Conservation (phyloP, 1,140 invertebrate species). For the Atta cephalotes region DNA sequence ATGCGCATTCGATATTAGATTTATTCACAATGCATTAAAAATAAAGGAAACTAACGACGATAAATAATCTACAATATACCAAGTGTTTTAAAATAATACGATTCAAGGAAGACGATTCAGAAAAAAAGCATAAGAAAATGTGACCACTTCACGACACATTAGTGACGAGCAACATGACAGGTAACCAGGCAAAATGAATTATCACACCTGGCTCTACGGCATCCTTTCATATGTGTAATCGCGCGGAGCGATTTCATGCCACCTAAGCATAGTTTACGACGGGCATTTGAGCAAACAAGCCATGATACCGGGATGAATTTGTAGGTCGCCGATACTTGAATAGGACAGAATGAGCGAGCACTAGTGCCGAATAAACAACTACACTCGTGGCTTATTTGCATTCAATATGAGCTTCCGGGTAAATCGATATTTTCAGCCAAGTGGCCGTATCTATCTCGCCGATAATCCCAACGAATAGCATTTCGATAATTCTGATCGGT, state of each 20-base stretch:
- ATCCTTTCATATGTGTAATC: slow-evolving; percentile 42
- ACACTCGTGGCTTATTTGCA: slow-evolving; percentile 70
- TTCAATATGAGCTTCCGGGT: slow-evolving; percentile 70
- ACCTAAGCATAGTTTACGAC: slow-evolving; percentile 45
- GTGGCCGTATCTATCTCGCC: slow-evolving; percentile 34
- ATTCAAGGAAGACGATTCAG: too few species aligned
- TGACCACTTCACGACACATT: neutral
- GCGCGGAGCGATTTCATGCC: slow-evolving; percentile 39
- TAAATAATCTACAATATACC: neutral
- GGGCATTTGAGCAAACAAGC: slow-evolving; percentile 54
- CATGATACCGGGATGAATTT: slow-evolving; percentile 63
- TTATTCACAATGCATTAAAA: slow-evolving; percentile 1
- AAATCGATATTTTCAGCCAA: slow-evolving; percentile 72
- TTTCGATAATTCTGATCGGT: slow-evolving; percentile 62
- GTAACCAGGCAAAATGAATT: slow-evolving; percentile 4
- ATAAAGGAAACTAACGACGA: too few species aligned
- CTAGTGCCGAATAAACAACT: slow-evolving; percentile 75
- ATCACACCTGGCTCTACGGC: slow-evolving; percentile 3
- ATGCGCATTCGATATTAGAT: slow-evolving; percentile 31
- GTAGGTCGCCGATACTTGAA: slow-evolving; percentile 62
- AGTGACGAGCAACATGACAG: neutral
- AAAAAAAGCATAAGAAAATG: neutral
- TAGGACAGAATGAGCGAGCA: slow-evolving; percentile 65
- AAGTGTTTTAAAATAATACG: neutral
- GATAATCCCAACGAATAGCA: slow-evolving; percentile 71